Conservation (phyloP, 2,888 invertebrate genomes). For the Thecocarcelia acutangulata region DNA sequence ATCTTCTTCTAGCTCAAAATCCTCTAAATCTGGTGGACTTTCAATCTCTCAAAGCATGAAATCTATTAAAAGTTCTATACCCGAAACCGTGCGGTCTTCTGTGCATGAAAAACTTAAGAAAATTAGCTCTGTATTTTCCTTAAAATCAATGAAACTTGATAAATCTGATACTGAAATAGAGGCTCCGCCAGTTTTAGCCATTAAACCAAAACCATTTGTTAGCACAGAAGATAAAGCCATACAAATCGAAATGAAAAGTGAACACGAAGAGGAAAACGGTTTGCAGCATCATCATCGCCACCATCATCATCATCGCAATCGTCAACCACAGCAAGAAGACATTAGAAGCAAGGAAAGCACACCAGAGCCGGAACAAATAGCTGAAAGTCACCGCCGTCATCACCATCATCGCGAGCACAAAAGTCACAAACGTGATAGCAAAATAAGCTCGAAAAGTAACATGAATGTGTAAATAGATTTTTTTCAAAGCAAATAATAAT, state of each 20-base stretch:
- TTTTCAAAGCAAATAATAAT: too few species aligned
- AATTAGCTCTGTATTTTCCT: slow-evolving; percentile 79
- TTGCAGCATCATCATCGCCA: slow-evolving; percentile 6
- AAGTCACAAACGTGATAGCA: slow-evolving; percentile 60
- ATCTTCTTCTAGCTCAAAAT: slow-evolving; percentile 72
- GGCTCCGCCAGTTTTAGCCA: slow-evolving; percentile 27
- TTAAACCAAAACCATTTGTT: slow-evolving; percentile 20
- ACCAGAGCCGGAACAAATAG: slow-evolving; percentile 37
- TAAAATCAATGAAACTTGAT: slow-evolving; percentile 75
- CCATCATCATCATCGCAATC: slow-evolving; percentile 49
- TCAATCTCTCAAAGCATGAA: slow-evolving; percentile 74
- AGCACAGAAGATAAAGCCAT: slow-evolving; percentile 71
- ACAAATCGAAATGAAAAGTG: slow-evolving; percentile 48
- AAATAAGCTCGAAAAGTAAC: slow-evolving; percentile 60
- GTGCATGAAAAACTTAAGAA: slow-evolving; percentile 77
- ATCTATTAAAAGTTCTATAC: slow-evolving; percentile 74
- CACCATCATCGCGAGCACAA: slow-evolving; percentile 67
- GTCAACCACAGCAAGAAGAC: slow-evolving; percentile 13
- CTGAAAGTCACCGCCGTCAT: slow-evolving; percentile 72
- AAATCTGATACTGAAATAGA: slow-evolving; percentile 67
- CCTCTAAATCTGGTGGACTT: slow-evolving; percentile 74
- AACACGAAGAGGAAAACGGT: background rate
- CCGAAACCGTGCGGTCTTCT: slow-evolving; percentile 73
- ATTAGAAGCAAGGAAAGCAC: slow-evolving; percentile 21
- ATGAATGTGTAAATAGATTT: slow-evolving; percentile 38